Base-by-base conservation (phyloP, 2,888 invertebrate species). In the Drosophila meridiana region DNA sequence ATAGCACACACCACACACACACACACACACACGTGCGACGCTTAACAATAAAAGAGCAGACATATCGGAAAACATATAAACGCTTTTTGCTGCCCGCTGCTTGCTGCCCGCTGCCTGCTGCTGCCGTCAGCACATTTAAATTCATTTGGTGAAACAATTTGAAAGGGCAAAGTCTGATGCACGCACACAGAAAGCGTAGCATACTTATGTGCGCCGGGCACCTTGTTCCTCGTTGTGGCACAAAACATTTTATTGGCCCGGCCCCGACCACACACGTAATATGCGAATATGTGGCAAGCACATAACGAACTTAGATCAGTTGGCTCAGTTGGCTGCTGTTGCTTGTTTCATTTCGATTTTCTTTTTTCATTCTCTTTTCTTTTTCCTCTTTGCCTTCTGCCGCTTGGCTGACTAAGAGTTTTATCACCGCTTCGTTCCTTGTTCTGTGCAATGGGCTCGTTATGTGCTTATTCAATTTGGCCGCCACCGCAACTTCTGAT, bases 401-500 rank as follows among this genome's bases (percentile, higher is more conserved):
- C 28, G 56, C 56, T 62, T 47, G 57, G 56, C 58, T 67, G 83
- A 77, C 87, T 87, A 87, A 87, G 79, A 87, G 87, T 87, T 87
- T 87, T 87, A 87, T 87, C 82, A 87, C 89, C 80, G 89, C 74
- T 82, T 63, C 74, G 87, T 62, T 85, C 32, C 74, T 47, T 69
- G 50, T 55, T 59, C 68, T 69, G 50, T 77, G 76, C 89, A 89
- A 69, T 72, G 77, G 75, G 76, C 89, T 89, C 87, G 87, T 87
- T 87, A 87, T 87, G 83, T 89, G 80, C 78, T 87, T 87, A 87
- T 87, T 87, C 87, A 87, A 87, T 87, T 87, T 87, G 78, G 72
- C 71, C 38, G 43, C 57, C 63, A 45, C 66, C 67, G 60, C 69
- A 64, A 40, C 63, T 77, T 36, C 60, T 63, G 59, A 56, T 69